Evolutionary conservation across 2,113 vertebrate species (phyloP).

Genomic region (Oreocharis arfaki): DNA sequence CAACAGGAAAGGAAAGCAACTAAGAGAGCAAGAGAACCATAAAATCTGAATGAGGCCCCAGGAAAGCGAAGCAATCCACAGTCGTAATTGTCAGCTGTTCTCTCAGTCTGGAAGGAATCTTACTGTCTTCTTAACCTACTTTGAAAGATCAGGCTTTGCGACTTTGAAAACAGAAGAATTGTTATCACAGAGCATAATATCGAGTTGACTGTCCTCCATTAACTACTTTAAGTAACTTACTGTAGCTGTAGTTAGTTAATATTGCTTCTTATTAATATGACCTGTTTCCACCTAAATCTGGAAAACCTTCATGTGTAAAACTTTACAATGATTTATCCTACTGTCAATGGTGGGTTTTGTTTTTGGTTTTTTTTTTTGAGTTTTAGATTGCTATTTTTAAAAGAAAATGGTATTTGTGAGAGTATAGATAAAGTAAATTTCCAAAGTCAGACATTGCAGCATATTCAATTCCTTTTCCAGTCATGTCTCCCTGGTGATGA

Average conservation of each 20-base stretch:
- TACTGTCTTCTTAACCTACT: background rate
- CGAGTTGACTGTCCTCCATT: background rate
- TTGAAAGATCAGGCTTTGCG: background rate
- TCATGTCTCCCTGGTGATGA: background rate
- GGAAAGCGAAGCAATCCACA: background rate
- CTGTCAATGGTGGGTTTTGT: too few species aligned
- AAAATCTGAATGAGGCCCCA: background rate
- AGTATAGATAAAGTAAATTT: background rate
- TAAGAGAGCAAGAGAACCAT: background rate
- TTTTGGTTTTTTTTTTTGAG: background rate
- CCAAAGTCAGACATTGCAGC: background rate
- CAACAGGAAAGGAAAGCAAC: background rate
- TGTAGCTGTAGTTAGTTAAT: background rate
- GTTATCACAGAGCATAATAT: background rate
- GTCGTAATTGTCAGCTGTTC: background rate
- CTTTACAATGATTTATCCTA: background rate
- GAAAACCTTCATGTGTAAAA: background rate
- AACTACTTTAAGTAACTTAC: background rate
- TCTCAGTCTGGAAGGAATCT: background rate
- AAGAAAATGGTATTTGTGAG: background rate
- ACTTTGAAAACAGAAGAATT: background rate
- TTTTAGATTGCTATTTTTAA: background rate
- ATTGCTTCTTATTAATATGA: background rate
- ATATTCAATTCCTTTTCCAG: background rate
- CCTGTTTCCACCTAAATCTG: background rate